A percentile compares a stretch with the other conserved stretches of the same genome.
These are phyloP conservation scores for Ligdia adustata DNA, from an alignment of 2,888 invertebrate genomes.

Conservation along the genomic window DNA sequence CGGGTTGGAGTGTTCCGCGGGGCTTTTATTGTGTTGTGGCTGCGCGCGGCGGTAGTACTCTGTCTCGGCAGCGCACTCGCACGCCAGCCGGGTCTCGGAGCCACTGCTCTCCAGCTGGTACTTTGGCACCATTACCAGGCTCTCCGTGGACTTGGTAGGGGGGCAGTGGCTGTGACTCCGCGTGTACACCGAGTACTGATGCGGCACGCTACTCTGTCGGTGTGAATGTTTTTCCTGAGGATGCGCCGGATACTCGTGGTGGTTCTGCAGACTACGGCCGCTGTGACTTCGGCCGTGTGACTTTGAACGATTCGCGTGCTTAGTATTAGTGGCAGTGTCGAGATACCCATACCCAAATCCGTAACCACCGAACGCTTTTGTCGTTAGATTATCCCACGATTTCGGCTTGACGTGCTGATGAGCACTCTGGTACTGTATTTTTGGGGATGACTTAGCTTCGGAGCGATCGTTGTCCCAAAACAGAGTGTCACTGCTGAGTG, in stretches of 20 bases:
- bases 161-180: conserved; percentile 81
- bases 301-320: conserved; percentile 70
- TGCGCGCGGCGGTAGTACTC: conserved; percentile 70
- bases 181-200: conserved; percentile 74
- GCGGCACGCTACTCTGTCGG: conserved; percentile 69
- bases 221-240: conserved; percentile 72
- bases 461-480: conserved; percentile 89
- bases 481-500: conserved; percentile 93
- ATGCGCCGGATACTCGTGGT: conserved; percentile 76
- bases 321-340: conserved; percentile 82
- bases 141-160: conserved; percentile 93
- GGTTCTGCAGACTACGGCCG: conserved; percentile 83
- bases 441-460: conserved; percentile 72
- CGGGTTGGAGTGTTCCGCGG: conserved; percentile 61
- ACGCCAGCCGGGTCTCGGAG: conserved; percentile 87
- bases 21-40: conserved; percentile 57
- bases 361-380: conserved; percentile 93
- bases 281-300: conserved; percentile 82
- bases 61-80: conserved; percentile 86
- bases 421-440: conserved; percentile 76
- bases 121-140: conserved; percentile 87
- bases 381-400: conserved; percentile 95
- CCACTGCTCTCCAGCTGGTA: conserved; percentile 84
- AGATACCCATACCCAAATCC: conserved; percentile 94
- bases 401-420: conserved; percentile 88